Conservation (phyloP, 2,888 invertebrate genomes). For the Plagodis pulveraria region DNA sequence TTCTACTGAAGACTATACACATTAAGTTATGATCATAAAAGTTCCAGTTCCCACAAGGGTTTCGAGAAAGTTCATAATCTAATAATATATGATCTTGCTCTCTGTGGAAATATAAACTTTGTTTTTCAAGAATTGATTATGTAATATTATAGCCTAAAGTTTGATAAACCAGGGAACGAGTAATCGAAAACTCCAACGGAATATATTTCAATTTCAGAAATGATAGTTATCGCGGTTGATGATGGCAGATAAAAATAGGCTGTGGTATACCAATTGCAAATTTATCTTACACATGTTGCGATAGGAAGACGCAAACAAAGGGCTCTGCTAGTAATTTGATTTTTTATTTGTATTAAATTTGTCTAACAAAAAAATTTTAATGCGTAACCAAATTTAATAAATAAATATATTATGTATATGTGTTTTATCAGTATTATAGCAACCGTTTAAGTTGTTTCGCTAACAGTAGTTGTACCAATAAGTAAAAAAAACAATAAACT, state of each 20-base stretch:
- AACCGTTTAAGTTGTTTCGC: too few relatives aligned
- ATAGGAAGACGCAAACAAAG: too few relatives aligned
- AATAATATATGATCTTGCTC: constrained; percentile 13
- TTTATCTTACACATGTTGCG: too few relatives aligned
- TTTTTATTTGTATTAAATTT: too few relatives aligned
- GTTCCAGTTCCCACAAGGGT: constrained; percentile 15
- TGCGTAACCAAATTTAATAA: too few relatives aligned
- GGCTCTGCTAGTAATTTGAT: too few relatives aligned
- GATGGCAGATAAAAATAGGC: constrained; percentile 11
- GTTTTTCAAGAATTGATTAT: constrained; percentile 5
- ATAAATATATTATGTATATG: too few relatives aligned
- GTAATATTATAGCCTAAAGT: constrained; percentile 5
- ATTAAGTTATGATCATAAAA: constrained; percentile 2
- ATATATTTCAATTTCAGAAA: constrained; percentile 14
- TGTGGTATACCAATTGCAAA: neutral
- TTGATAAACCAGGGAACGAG: constrained; percentile 5
- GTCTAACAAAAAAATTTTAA: too few relatives aligned
- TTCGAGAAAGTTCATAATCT: constrained; percentile 10
- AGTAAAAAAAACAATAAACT: too few relatives aligned
- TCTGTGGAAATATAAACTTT: constrained; percentile 8
- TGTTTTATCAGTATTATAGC: too few relatives aligned
- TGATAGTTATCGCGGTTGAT: constrained; percentile 10
- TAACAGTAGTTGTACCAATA: too few relatives aligned
- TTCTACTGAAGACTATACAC: neutral
- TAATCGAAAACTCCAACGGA: constrained; percentile 6